Evolutionary conservation across 2,797 vertebrate species (phyloP).

Genomic region (Danio tinwini): DNA sequence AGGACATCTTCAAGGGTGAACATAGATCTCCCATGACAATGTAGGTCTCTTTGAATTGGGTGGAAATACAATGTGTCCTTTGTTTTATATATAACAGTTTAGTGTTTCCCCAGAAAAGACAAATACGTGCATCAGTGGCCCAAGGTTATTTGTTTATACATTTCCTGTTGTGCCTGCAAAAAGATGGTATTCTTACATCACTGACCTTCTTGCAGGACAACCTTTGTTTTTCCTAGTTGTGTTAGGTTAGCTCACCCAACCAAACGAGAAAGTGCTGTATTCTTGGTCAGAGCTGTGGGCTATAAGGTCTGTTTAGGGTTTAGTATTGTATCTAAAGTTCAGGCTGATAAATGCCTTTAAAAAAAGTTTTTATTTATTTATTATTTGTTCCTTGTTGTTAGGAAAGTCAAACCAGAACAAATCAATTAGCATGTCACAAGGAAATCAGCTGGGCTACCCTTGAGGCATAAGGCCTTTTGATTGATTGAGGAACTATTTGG

Average conservation of each 20-base stretch:
- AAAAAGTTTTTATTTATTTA: background rate
- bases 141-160: background rate
- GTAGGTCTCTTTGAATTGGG: background rate
- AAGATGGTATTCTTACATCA: background rate
- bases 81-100: background rate
- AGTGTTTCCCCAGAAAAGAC: background rate
- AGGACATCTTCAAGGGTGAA: background rate
- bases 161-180: background rate
- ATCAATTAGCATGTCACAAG: background rate
- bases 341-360: background rate
- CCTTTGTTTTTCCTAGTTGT: slow-evolving; percentile 3
- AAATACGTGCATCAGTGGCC: background rate
- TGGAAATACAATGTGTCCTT: background rate
- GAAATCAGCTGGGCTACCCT: background rate
- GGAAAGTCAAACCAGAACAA: background rate
- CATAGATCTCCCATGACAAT: background rate
- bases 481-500: background rate
- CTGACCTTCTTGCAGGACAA: background rate
- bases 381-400: background rate
- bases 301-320: background rate
- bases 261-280: background rate
- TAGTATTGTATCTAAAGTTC: background rate
- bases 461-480: background rate
- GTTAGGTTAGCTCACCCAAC: slow-evolving; percentile 4
- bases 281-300: background rate